Percentiles rank a stretch among this genome's conserved stretches.
Conservation (phyloP, 2,797 vertebrate genomes). For the Molossus alvarezi region DNA sequence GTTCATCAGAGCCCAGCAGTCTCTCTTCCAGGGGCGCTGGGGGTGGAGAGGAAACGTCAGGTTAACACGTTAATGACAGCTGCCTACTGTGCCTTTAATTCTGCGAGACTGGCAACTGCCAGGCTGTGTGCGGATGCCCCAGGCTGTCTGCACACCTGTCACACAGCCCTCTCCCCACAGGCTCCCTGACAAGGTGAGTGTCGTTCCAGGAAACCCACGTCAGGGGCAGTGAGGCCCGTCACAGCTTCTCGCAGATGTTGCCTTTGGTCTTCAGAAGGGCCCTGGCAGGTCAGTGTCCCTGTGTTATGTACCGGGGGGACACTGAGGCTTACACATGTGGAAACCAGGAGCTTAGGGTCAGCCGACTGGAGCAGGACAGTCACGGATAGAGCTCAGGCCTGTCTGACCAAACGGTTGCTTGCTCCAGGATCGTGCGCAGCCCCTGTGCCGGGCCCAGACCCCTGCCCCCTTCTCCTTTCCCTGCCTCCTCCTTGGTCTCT, state of each 20-base stretch:
- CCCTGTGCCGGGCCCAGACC: not conserved
- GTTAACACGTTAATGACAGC: slow-evolving; percentile 78
- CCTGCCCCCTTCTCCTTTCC: not conserved
- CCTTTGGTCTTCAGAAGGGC: not conserved
- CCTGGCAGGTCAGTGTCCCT: not conserved
- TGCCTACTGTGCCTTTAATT: slow-evolving; percentile 76
- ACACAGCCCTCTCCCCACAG: not conserved
- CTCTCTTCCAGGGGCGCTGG: not conserved
- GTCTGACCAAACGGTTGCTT: not conserved
- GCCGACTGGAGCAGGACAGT: not conserved
- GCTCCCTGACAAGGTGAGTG: not conserved
- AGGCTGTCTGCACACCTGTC: not conserved
- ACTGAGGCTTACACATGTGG: not conserved
- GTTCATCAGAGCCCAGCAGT: slow-evolving; percentile 24
- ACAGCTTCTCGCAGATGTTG: not conserved
- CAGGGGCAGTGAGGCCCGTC: not conserved
- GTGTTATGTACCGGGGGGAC: slow-evolving; percentile 10
- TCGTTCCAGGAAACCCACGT: not conserved
- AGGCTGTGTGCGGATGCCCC: not conserved
- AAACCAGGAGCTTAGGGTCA: not conserved
- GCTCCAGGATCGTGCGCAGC: not conserved
- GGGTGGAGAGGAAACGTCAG: slow-evolving; percentile 53
- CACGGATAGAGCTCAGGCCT: not conserved
- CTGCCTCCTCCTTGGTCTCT: not conserved
- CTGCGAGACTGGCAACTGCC: not conserved